phyloP scores from a whole-genome alignment of 2,888 invertebrate genomes.

The Mesorhabditis belari region DNA sequence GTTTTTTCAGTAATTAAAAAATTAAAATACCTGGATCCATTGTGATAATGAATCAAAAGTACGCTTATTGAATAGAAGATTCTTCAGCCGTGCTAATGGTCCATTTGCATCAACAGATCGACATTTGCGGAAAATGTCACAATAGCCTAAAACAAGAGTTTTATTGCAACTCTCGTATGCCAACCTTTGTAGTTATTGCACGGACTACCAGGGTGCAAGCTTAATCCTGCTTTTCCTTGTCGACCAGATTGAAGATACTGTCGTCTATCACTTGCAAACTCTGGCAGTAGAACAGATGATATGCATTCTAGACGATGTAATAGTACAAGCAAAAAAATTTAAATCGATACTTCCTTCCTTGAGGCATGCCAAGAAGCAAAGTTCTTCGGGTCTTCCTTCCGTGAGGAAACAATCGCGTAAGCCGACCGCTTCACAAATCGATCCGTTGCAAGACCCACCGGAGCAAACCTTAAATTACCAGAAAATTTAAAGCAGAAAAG shows the following conservation, averaged over 20 bases:
- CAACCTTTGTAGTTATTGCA: slow-evolving; percentile 79
- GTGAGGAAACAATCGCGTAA: slow-evolving; percentile 90
- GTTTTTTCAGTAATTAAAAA: background rate
- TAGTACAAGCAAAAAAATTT: background rate
- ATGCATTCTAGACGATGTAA: slow-evolving; percentile 37
- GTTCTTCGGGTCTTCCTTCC: slow-evolving; percentile 62
- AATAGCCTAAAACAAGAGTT: slow-evolving; percentile 68
- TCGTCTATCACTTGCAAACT: slow-evolving; percentile 37
- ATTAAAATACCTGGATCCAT: slow-evolving; percentile 31
- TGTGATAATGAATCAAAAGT: slow-evolving; percentile 45
- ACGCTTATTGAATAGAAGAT: slow-evolving; percentile 41
- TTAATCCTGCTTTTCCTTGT: slow-evolving; percentile 51
- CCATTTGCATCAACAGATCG: slow-evolving; percentile 97
- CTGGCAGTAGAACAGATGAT: slow-evolving; percentile 44
- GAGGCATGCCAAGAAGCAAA: slow-evolving; percentile 89
- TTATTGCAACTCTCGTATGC: background rate
- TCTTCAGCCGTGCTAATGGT: slow-evolving; percentile 84
- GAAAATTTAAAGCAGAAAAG: too few species aligned
- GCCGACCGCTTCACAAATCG: slow-evolving; percentile 88
- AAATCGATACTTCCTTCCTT: slow-evolving; percentile 43
- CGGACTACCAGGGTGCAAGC: slow-evolving; percentile 83
- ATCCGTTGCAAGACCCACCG: slow-evolving; percentile 70
- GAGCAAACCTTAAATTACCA: slow-evolving; percentile 21
- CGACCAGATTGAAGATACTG: slow-evolving; percentile 37
- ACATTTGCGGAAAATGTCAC: slow-evolving; percentile 97